These are phyloP conservation scores for Acropora yongei DNA, from an alignment of 64 coral and sea anemone genomes.

Conservation along the genomic window DNA sequence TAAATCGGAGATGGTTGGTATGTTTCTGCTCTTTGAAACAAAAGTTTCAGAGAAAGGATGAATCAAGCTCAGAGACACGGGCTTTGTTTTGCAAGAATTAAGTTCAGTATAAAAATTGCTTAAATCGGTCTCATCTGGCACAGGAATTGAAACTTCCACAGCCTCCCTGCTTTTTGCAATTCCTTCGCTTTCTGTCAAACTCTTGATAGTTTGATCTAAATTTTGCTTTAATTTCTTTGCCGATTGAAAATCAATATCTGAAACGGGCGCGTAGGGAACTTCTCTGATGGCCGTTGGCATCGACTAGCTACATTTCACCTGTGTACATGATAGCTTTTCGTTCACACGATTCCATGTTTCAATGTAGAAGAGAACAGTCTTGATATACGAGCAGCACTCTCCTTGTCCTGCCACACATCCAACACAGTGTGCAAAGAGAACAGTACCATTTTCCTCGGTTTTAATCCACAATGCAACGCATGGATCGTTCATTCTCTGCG, in stretches of 20 bases:
- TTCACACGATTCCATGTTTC: conserved; percentile 4
- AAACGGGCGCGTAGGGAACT: neutral
- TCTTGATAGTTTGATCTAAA: neutral
- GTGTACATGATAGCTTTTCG: conserved; percentile 6
- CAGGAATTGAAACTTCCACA: neutral
- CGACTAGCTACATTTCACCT: neutral
- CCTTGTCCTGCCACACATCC: conserved; percentile 5
- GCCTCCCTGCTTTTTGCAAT: neutral
- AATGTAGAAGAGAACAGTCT: neutral
- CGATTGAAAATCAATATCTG: neutral
- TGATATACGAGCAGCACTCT: conserved; percentile 15
- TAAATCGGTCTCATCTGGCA: neutral
- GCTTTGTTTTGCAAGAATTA: neutral
- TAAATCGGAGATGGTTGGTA: neutral
- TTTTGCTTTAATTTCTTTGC: neutral
- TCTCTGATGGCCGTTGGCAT: neutral
- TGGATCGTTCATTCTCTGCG: conserved; percentile 46
- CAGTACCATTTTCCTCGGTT: conserved; percentile 27
- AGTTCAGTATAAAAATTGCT: neutral
- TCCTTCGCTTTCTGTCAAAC: neutral
- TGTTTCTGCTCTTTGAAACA: neutral
- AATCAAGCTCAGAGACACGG: neutral
- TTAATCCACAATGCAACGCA: conserved; percentile 36
- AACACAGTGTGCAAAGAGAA: conserved; percentile 1
- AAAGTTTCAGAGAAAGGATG: neutral